Evolutionary conservation across 1,140 invertebrate genomes (phyloP), one percentile per base, ranked within the genome.

Genomic region (Cylas formicarius): DNA sequence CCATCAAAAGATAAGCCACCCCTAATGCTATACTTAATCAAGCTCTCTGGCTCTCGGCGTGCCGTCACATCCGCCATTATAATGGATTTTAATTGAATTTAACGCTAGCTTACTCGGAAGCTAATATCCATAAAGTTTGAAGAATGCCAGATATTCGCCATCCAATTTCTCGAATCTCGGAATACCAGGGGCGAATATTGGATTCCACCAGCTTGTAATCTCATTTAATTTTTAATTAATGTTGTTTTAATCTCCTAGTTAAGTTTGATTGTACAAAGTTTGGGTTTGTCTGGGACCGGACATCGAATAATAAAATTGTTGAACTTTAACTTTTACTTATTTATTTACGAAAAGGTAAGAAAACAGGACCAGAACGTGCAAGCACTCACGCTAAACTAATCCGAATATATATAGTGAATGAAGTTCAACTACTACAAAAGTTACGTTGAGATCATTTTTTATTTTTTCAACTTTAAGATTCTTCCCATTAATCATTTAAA

Each of bases 1-100:
- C 41, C 38, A 51, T 47, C 38, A 51, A 51, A 38, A 29, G 49
- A 51, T 51, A 51, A 51, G 29, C 29, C 33, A 23, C 19, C 14
- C 28, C 44, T 46, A 46, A 46, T 46, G 35, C 36, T 14, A 32
- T 23, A 14, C 33, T 38, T 46, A 46, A 46, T 46, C 44, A 46
- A 39, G 44, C 11, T 9, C 38, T 20, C 33, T 35, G 17, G 11
- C 11, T 20, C 17, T 4, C 17, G 33, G n/a, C 33, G 19, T 5
- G 17, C 10, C 33, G 11, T 35, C n/a, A 11, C 10, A 2, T 5
- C 16, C 24, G 11, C 10, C 24, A 38, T 23, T 19, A 5, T 18
- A 29, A 28, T 11, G 21, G 26, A 24, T 28, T 44, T 43, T 49
- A 44, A 37, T 44, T 46, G 44, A 46, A 46, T 39, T 39, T 21